Conservation (phyloP, 2,113 vertebrate species). For the Elaphurus davidianus region DNA sequence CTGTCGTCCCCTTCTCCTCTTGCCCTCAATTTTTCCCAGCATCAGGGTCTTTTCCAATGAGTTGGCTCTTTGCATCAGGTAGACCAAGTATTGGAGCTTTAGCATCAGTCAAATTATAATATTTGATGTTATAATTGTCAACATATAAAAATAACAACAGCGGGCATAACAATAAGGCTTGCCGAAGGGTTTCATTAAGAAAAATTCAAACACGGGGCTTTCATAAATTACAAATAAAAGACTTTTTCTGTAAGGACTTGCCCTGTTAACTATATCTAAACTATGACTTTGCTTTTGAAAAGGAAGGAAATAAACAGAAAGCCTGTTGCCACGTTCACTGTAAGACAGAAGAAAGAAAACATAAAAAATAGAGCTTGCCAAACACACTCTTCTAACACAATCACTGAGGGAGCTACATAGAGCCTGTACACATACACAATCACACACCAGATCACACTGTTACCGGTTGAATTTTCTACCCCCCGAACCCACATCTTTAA, state of each 20-base stretch:
- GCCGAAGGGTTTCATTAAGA: neutral
- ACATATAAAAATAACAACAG: neutral
- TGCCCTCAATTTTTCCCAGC: neutral
- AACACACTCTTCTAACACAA: neutral
- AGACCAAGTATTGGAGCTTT: neutral
- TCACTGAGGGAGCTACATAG: neutral
- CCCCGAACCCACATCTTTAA: neutral
- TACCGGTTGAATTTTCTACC: neutral
- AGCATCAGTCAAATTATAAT: neutral
- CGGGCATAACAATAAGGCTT: neutral
- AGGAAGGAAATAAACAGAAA: slow-evolving; percentile 80
- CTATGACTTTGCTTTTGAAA: slow-evolving; percentile 72
- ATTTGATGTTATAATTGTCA: neutral
- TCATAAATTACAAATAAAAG: neutral
- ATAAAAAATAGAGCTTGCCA: slow-evolving; percentile 73
- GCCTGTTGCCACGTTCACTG: slow-evolving; percentile 73
- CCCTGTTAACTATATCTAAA: slow-evolving; percentile 67
- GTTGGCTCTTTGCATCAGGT: neutral
- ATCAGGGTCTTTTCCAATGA: neutral
- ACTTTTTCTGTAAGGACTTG: slow-evolving; percentile 24
- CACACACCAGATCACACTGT: neutral
- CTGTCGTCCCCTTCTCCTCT: neutral
- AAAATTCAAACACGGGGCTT: neutral
- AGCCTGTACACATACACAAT: neutral
- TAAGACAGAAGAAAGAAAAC: slow-evolving; percentile 77